Evolutionary conservation across 1,140 invertebrate species (phyloP), one percentile per base, ranked within the genome.

Genomic region (Sarcophaga peregrina): DNA sequence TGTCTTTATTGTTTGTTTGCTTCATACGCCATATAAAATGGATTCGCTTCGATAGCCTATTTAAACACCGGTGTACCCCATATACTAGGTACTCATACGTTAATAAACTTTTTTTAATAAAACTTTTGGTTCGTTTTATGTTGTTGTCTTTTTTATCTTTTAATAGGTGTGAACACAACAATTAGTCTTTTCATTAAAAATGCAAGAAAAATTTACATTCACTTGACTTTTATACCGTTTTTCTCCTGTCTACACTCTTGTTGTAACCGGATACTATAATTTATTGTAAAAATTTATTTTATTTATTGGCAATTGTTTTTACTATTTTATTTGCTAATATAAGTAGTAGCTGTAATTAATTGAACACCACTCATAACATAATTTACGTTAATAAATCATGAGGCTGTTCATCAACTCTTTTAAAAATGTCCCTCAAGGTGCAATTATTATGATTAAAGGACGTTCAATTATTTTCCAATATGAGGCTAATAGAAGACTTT

Each of bases 121-220:
- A 37, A 25, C 62, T 76, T 47, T 76, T 76, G 74, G 48, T 72
- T 72, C 8, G 62, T 17, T 72, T 48, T 47, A n/a, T 48, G 74
- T 76, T 47, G 37, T 62, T 62, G 6, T 62, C 13, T 45, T 75
- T 20, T 78, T 50, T 78, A 20, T 50, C 17, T 78, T 78, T 78
- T 78, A 78, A 78, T 78, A 78, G 75, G 75, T 78, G 75, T 78
- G 75, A 78, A 78, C 75, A 78, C 75, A 78, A 78, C 75, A 78
- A 78, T 78, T 78, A 78, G 47, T 78, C 46, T 76, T 76, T 76
- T 46, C 74, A 76, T 47, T 76, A 76, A 76, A 47, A 25, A 76
- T 46, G 74, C 45, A 48, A 17, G 13, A 47, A 37, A 58, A 58
- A n/a, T n/a, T 58, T n/a, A 3, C 15, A 58, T 58, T 58, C 13